Base-by-base conservation (phyloP, 2,888 invertebrate genomes). In the Philhelius pedissequus region DNA sequence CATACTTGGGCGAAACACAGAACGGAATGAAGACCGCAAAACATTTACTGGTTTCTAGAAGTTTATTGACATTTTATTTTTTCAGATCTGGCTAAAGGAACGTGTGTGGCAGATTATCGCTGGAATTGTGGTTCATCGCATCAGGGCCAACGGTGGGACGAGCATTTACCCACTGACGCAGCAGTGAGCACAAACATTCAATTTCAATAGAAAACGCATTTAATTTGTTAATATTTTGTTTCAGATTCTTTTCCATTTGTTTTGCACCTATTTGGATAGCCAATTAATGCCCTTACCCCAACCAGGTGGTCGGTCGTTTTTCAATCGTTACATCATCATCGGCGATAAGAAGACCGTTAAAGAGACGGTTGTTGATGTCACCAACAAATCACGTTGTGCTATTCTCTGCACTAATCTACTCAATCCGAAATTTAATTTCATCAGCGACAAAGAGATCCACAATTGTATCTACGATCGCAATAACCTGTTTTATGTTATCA, bases 251-350 rank as follows among this genome's bases (percentile, higher is more conserved):
- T 95, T 97, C 93, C 97, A 97, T 90, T 91, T 97, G 87, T 93
- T 98, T 86, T 96, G 96, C 84, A 94, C 96, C 0, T 98, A 98
- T 91, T 92, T 98, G 92, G 98, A 98, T 91, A 95, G 95, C 22
- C 95, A 96, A 90, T 91, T 97, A 75, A 92, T 95, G 91, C 93
- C 95, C 20, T 91, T 94, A 50, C 93, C 94, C 3, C 94, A 94
- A 89, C 94, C 94, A 2, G 95, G 95, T 81, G 93, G 94, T 1
- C 92, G 94, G 66, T 93, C 95, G 2, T 95, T 95, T 88, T 89
- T 89, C 69, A 91, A 89, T 56, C 90, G 94, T 91, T 89, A 94
- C 93, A 78, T 92, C 86, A 87, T 92, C 4, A 87, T 89, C 15
- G 89, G 91, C 27, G 90, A 91, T 80, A 91, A 92, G 76, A 90